Evolutionary conservation across 2,888 invertebrate genomes (phyloP).

Genomic region (Altica lythri): DNA sequence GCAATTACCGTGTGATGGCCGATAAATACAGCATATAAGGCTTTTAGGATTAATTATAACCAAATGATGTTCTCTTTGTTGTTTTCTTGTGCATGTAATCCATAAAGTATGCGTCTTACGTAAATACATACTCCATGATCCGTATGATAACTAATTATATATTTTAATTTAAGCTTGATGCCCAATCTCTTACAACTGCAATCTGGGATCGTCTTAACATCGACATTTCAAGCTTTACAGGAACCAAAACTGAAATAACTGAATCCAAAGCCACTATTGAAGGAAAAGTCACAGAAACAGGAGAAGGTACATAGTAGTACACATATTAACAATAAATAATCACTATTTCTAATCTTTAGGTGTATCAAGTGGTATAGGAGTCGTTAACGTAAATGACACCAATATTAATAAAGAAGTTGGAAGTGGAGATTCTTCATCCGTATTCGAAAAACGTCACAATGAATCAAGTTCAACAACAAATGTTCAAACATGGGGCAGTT

Average conservation of each 20-base stretch:
- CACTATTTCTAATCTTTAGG: constrained; percentile 3
- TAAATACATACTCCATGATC: too few species aligned
- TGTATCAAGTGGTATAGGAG: constrained; percentile 32
- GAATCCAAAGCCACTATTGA: background rate
- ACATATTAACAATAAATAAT: background rate
- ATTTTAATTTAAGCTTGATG: constrained; percentile 45
- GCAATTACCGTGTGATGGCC: too few species aligned
- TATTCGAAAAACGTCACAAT: constrained; percentile 34
- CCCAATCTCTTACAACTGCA: constrained; percentile 51
- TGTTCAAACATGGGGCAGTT: constrained; percentile 20
- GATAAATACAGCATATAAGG: too few species aligned
- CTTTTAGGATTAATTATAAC: too few species aligned
- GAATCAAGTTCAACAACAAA: constrained; percentile 7
- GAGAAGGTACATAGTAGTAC: constrained; percentile 23
- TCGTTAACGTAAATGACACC: constrained; percentile 23
- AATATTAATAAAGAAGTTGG: constrained; percentile 19
- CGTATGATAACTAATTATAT: constrained; percentile 5
- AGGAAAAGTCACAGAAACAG: constrained; percentile 45
- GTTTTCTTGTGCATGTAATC: too few species aligned
- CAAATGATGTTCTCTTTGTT: too few species aligned
- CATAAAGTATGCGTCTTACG: too few species aligned
- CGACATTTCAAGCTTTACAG: constrained; percentile 35
- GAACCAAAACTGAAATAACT: constrained; percentile 6
- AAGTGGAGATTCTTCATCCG: constrained; percentile 33
- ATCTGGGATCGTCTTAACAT: constrained; percentile 51